Evolutionary conservation across 2,113 vertebrate species (phyloP), one percentile per base, ranked within the genome.

Genomic region (Oreotragus oreotragus): DNA sequence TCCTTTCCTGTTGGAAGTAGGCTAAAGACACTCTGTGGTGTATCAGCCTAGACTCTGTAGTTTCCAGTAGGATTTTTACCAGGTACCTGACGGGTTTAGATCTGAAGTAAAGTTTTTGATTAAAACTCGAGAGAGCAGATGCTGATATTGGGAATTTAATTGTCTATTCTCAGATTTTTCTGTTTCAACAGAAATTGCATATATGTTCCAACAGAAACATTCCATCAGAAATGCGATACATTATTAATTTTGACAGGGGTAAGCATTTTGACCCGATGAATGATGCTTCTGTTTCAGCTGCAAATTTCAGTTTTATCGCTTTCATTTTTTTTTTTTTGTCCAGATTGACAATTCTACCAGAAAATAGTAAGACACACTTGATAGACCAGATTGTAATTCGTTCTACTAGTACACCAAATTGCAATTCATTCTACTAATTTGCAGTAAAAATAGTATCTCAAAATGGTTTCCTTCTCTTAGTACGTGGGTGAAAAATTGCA

Each of bases 311-410:
- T 93, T 57, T 97, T 91, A 55, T 25, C 47, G 47, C 28, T 88
- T 93, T 97, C 10, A 55, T 70, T 60, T 77, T 33, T 88, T 76
- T 47, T 23, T 25, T 53, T 81, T 91, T 88, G 25, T 64, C 58
- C 10, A 77, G 57, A 90, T 95, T 94, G 89, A 57, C 93, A 96
- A 95, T 85, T 90, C n/a, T 62, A 45, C 55, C 94, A 64, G 47
- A 93, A 92, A 85, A 30, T 58, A 33, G 81, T 58, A 80, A 84
- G 28, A 58, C 19, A 88, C 5, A 43, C 27, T 83, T 60, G 55
- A 84, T 85, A 60, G 5, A 64, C 57, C 21, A 57, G 86, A 88
- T 84, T 84, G 25, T 73, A 43, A 85, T 77, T 92, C 4, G 57
- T 85, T 43, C 10, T 92, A 43, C 60, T 91, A 51, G 91, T 94